Evolutionary conservation across 2,797 vertebrate genomes (phyloP).

Genomic region (Falco columbarius): DNA sequence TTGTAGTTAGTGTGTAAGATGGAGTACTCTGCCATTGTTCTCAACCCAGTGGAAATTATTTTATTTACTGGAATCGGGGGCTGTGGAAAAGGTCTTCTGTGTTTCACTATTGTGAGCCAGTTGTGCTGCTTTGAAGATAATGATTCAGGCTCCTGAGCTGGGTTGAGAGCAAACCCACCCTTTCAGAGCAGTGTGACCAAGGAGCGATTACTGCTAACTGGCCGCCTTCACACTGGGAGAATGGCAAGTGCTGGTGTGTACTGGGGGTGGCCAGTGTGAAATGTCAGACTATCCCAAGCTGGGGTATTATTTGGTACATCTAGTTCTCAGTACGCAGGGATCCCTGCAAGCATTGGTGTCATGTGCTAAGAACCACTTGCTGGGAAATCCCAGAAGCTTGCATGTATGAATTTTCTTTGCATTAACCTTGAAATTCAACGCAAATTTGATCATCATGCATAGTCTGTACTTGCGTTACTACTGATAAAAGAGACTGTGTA

Average conservation of each 20-base stretch:
- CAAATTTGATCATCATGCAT: background rate
- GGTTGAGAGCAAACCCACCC: accelerated
- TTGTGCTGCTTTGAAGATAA: background rate
- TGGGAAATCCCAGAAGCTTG: background rate
- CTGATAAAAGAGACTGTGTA: background rate
- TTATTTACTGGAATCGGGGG: background rate
- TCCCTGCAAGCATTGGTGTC: background rate
- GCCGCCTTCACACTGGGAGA: accelerated
- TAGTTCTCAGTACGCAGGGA: background rate
- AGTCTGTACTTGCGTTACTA: background rate
- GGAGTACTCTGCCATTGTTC: background rate
- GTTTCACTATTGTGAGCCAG: accelerated
- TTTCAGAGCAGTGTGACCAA: background rate
- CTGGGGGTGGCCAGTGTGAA: background rate
- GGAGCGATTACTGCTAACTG: background rate
- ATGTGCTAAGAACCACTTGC: background rate
- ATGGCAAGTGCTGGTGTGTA: background rate
- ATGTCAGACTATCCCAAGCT: accelerated
- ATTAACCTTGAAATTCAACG: background rate
- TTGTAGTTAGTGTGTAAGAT: no score
- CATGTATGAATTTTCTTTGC: background rate
- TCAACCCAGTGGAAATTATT: background rate
- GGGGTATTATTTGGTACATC: background rate
- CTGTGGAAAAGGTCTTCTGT: background rate
- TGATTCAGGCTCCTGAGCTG: background rate